Conservation (phyloP, 1,140 invertebrate species). For the Hypothenemus hampei region DNA sequence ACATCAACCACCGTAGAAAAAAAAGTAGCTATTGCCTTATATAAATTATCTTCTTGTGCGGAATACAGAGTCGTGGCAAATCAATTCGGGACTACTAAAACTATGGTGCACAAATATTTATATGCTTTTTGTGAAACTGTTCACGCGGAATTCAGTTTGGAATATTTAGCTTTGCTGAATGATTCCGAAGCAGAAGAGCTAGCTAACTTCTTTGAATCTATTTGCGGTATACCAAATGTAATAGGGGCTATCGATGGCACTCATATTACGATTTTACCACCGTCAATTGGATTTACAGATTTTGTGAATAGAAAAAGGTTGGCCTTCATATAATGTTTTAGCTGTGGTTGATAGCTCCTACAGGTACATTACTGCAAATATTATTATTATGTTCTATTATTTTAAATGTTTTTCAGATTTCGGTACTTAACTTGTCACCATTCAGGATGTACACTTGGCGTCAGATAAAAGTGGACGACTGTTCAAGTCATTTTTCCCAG, state of each 20-base stretch:
- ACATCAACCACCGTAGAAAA: conserved; percentile 25
- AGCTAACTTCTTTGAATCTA: conserved; percentile 21
- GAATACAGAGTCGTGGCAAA: conserved; percentile 30
- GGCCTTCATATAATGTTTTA: not conserved
- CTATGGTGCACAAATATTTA: conserved; percentile 22
- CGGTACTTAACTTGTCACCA: too few species aligned
- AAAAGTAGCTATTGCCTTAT: conserved; percentile 26
- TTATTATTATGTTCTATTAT: too few species aligned
- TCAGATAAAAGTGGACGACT: too few species aligned
- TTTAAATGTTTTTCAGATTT: too few species aligned
- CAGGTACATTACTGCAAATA: too few species aligned
- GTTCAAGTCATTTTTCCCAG: too few species aligned
- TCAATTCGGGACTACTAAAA: conserved; percentile 27
- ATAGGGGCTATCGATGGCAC: conserved; percentile 32
- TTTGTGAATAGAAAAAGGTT: too few species aligned
- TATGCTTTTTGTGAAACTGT: conserved; percentile 19
- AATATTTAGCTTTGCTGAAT: conserved; percentile 13
- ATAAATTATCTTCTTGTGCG: conserved; percentile 26
- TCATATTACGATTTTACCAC: conserved; percentile 26
- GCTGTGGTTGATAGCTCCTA: not conserved
- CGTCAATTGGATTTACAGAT: conserved; percentile 29
- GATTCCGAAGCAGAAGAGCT: conserved; percentile 1
- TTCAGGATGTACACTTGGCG: too few species aligned
- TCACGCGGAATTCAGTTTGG: conserved; percentile 4
- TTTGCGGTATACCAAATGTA: conserved; percentile 27